Evolutionary conservation across 1,140 invertebrate species (phyloP).

Genomic region (Macrotrachela quadricornifera): DNA sequence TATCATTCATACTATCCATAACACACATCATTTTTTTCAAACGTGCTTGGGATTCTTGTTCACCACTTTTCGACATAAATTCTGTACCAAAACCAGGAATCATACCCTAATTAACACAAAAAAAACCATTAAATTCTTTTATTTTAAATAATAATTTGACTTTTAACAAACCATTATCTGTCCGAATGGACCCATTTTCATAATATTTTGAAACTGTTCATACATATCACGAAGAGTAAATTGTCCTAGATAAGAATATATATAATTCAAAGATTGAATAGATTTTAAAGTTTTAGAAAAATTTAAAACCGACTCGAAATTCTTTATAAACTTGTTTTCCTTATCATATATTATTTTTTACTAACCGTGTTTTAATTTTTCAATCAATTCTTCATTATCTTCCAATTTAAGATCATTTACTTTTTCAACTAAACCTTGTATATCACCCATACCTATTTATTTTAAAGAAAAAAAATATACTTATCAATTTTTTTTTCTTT

Average conservation of each 20-base stretch:
- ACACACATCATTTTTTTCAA: conserved; percentile 97
- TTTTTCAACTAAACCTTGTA: conserved; percentile 97
- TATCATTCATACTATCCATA: conserved; percentile 99
- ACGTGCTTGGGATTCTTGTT: conserved; percentile 90
- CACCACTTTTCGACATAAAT: conserved; percentile 91
- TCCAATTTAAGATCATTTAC: conserved; percentile 95
- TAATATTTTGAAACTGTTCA: conserved; percentile 99
- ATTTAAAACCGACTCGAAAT: too few relatives aligned
- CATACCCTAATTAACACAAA: conserved; percentile 42
- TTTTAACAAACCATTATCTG: conserved; percentile 72
- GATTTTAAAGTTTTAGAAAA: too few relatives aligned
- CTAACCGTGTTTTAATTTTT: conserved; percentile 94
- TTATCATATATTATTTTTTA: too few relatives aligned
- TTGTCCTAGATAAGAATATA: too few relatives aligned
- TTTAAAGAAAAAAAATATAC: too few relatives aligned
- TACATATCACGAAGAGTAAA: conserved; percentile 99
- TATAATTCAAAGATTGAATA: too few relatives aligned
- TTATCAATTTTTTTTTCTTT: too few relatives aligned
- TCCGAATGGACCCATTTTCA: conserved; percentile 99
- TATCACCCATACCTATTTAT: conserved; percentile 99
- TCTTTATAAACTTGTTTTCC: too few relatives aligned
- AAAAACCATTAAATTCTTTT: too few relatives aligned
- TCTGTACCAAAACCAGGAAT: conserved; percentile 98
- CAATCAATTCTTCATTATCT: conserved; percentile 92
- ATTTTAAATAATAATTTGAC: too few relatives aligned